Conservation (phyloP, 2,113 vertebrate species). For the Microtus montanus region DNA sequence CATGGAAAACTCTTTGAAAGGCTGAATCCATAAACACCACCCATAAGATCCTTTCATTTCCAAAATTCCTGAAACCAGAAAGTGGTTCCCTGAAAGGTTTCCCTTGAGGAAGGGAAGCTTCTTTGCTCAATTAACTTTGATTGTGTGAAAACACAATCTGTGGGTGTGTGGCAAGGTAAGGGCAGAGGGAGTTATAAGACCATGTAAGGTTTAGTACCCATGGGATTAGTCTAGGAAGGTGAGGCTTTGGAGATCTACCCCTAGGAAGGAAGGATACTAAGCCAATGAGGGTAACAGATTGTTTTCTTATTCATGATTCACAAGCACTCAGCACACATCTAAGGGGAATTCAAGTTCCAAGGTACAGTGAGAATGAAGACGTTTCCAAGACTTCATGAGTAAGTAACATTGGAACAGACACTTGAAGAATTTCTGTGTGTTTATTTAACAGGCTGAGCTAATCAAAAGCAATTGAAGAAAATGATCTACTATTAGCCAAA, state of each 20-base stretch:
- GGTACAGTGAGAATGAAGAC: background rate
- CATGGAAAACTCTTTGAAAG: background rate
- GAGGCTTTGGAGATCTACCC: background rate
- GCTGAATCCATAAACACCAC: background rate
- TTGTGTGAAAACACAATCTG: background rate
- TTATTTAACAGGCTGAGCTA: background rate
- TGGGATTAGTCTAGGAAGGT: background rate
- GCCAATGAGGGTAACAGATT: background rate
- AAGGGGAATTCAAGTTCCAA: background rate
- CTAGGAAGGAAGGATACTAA: background rate
- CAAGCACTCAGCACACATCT: background rate
- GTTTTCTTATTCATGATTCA: background rate
- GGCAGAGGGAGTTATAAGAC: background rate
- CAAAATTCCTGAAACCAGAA: background rate
- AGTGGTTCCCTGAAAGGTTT: background rate
- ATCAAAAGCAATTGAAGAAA: background rate
- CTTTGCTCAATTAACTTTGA: background rate
- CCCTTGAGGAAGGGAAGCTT: background rate
- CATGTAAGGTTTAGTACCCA: background rate
- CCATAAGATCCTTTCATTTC: background rate
- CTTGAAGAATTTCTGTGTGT: background rate
- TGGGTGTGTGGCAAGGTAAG: accelerated
- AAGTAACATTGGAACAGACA: background rate
- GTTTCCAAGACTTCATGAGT: background rate
- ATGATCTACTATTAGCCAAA: background rate